These are phyloP conservation scores for Tachysurus vachellii DNA, from an alignment of 2,113 vertebrate genomes.

Conservation along the genomic window DNA sequence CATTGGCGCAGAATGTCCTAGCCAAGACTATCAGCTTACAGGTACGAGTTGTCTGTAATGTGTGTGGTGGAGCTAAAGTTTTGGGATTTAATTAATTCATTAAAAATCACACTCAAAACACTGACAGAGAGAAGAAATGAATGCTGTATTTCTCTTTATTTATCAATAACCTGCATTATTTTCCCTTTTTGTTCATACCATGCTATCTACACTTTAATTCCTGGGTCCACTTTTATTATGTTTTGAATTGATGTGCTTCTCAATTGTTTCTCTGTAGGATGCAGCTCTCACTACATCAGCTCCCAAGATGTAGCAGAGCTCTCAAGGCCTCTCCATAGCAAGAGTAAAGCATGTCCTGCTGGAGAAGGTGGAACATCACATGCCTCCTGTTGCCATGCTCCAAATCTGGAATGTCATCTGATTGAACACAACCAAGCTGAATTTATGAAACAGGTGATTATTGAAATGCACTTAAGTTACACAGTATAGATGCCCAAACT, in stretches of 20 bases:
- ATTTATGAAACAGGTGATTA: conserved; percentile 70
- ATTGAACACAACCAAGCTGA: conserved; percentile 59
- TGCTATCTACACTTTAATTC: not conserved
- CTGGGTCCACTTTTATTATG: not conserved
- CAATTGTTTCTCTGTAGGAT: conserved; percentile 68
- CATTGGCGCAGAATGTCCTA: conserved; percentile 62
- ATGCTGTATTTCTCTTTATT: not conserved
- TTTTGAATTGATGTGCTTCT: not conserved
- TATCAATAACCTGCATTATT: not conserved
- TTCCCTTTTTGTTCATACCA: not conserved
- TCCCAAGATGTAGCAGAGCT: not conserved
- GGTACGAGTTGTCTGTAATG: conserved; percentile 70
- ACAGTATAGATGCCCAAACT: too few relatives aligned
- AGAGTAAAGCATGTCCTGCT: conserved; percentile 58
- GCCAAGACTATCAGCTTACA: conserved; percentile 70
- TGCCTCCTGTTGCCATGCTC: conserved; percentile 73
- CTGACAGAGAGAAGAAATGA: not conserved
- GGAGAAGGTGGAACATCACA: conserved; percentile 56
- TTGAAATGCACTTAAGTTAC: not conserved
- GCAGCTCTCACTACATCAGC: conserved; percentile 66
- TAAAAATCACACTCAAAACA: not conserved
- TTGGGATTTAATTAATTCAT: not conserved
- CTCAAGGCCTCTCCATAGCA: conserved; percentile 48
- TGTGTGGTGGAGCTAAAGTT: not conserved
- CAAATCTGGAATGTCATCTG: conserved; percentile 75